These are phyloP conservation scores for Phataginus tetradactyla DNA, from an alignment of 2,797 vertebrate species.

Conservation along the genomic window DNA sequence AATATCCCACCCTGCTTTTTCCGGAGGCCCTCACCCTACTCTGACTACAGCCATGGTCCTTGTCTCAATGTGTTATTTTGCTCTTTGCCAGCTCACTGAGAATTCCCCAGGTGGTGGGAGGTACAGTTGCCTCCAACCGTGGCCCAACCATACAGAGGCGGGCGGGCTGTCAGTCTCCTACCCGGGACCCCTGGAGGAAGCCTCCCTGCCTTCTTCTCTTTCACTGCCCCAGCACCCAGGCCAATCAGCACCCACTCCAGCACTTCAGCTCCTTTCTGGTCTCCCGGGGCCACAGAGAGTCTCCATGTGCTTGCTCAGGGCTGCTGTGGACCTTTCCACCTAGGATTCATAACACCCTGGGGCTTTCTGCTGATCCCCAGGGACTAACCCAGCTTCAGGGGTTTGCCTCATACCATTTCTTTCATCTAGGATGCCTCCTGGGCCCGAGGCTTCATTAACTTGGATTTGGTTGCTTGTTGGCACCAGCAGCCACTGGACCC, in stretches of 20 bases:
- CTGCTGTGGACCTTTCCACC: not conserved
- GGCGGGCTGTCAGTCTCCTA: not conserved
- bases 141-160: not conserved
- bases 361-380: not conserved
- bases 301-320: not conserved
- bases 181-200: not conserved
- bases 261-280: not conserved
- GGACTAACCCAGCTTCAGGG: not conserved
- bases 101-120: not conserved
- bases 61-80: not conserved
- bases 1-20: too few species aligned
- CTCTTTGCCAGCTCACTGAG: not conserved
- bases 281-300: not conserved
- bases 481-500: not conserved
- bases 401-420: not conserved
- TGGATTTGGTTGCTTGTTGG: not conserved
- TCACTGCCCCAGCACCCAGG: not conserved
- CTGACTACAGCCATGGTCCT: too few species aligned
- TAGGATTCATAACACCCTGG: not conserved
- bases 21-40: too few species aligned
- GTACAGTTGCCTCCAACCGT: not conserved
- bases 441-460: not conserved
- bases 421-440: not conserved
- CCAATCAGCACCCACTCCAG: not conserved
- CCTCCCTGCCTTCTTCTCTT: not conserved